Conservation (phyloP, 2,888 invertebrate species). For the Leucoma salicis region DNA sequence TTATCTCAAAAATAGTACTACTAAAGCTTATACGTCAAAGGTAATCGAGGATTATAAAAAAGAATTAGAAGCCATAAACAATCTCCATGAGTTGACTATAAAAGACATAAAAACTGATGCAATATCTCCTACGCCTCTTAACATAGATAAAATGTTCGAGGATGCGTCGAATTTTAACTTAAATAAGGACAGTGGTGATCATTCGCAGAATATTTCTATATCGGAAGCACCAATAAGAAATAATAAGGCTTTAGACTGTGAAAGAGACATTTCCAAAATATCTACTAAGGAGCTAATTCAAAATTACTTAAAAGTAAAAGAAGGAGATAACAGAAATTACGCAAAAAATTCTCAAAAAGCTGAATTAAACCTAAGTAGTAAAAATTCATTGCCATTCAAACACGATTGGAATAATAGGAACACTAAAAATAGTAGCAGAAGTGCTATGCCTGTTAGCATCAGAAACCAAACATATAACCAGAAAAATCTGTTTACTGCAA, state of each 20-base stretch:
- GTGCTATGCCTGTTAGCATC: slow-evolving; percentile 36
- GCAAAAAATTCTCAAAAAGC: slow-evolving; percentile 50
- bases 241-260: slow-evolving; percentile 47
- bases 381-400: slow-evolving; percentile 44
- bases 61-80: slow-evolving; percentile 75
- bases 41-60: slow-evolving; percentile 79
- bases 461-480: slow-evolving; percentile 58
- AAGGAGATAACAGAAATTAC: slow-evolving; percentile 54
- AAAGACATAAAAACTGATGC: slow-evolving; percentile 75
- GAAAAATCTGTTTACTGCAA: slow-evolving; percentile 49
- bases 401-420: slow-evolving; percentile 65
- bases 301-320: slow-evolving; percentile 73
- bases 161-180: slow-evolving; percentile 47
- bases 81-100: slow-evolving; percentile 69
- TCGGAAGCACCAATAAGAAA: slow-evolving; percentile 40
- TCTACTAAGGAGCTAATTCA: slow-evolving; percentile 73
- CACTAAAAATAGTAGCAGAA: slow-evolving; percentile 39
- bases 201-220: slow-evolving; percentile 34
- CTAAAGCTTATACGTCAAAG: slow-evolving; percentile 76
- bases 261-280: slow-evolving; percentile 63
- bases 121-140: slow-evolving; percentile 68
- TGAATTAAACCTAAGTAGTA: slow-evolving; percentile 53
- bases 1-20: slow-evolving; percentile 69
- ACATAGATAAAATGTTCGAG: slow-evolving; percentile 73
- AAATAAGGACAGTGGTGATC: slow-evolving; percentile 42